Conservation (phyloP, 2,797 vertebrate species). For the Ambastaia sidthimunki region DNA sequence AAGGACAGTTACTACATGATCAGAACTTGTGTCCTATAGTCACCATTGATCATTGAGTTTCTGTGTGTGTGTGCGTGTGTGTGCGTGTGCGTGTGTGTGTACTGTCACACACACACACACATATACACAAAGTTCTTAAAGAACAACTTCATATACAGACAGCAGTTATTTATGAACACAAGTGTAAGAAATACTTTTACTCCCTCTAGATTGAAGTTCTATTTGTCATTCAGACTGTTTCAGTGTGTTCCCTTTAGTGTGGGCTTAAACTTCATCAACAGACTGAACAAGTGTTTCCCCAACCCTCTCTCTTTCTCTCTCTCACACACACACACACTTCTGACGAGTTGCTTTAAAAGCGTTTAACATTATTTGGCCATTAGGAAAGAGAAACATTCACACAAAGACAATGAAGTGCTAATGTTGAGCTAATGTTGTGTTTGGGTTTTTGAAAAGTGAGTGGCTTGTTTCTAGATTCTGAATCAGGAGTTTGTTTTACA, state of each 20-base stretch:
- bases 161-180: too few species aligned
- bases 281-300: constrained; percentile 77
- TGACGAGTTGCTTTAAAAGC: constrained; percentile 77
- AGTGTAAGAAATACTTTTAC: too few species aligned
- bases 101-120: constrained; percentile 39
- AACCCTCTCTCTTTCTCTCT: constrained; percentile 3
- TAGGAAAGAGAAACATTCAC: constrained; percentile 75
- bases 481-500: constrained; percentile 53
- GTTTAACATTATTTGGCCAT: constrained; percentile 78
- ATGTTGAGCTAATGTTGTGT: constrained; percentile 41
- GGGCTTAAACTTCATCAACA: constrained; percentile 72
- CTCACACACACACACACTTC: constrained; percentile 54
- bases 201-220: constrained; percentile 62
- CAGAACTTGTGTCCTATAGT: constrained; percentile 32
- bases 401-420: constrained; percentile 67
- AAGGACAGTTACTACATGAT: too few species aligned
- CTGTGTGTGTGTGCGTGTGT: constrained; percentile 17
- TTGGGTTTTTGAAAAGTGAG: constrained; percentile 27
- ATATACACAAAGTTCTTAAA: neutral
- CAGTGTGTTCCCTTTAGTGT: constrained; percentile 68
- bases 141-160: neutral
- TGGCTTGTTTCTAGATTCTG: constrained; percentile 42
- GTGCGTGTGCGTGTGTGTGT: constrained; percentile 23
- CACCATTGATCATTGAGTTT: constrained; percentile 4
- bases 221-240: constrained; percentile 61